phyloP scores from a whole-genome alignment of 1,140 invertebrate species.

The Caenorhabditis briggsae region DNA sequence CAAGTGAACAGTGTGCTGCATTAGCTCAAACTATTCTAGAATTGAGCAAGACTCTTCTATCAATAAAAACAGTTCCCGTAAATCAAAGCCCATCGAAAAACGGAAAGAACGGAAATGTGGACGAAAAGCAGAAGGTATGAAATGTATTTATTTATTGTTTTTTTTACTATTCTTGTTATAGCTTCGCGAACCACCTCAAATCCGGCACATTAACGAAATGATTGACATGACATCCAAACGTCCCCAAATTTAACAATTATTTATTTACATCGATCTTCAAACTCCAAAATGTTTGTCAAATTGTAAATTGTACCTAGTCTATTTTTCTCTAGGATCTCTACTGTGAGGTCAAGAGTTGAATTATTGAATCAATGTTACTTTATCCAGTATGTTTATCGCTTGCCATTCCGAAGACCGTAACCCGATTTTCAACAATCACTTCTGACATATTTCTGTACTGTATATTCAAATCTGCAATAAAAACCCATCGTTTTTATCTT shows the following conservation, averaged over 20 bases:
- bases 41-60: slow-evolving; percentile 13
- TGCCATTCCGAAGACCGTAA: slow-evolving; percentile 4
- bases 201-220: slow-evolving; percentile 29
- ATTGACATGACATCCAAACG: slow-evolving; percentile 1
- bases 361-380: background rate
- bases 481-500: too few species aligned
- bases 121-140: background rate
- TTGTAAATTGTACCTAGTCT: background rate
- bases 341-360: too few species aligned
- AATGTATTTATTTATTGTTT: too few species aligned
- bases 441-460: slow-evolving; percentile 7
- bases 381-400: background rate
- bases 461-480: background rate
- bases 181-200: background rate
- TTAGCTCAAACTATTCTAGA: slow-evolving; percentile 5
- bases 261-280: background rate
- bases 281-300: background rate
- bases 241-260: background rate
- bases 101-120: background rate
- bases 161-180: background rate
- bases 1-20: background rate
- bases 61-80: slow-evolving; percentile 5
- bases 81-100: background rate
- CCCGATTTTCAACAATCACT: slow-evolving; percentile 1
- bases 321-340: background rate